Evolutionary conservation across 2,113 vertebrate genomes (phyloP).

Genomic region (Mohoua ochrocephala): DNA sequence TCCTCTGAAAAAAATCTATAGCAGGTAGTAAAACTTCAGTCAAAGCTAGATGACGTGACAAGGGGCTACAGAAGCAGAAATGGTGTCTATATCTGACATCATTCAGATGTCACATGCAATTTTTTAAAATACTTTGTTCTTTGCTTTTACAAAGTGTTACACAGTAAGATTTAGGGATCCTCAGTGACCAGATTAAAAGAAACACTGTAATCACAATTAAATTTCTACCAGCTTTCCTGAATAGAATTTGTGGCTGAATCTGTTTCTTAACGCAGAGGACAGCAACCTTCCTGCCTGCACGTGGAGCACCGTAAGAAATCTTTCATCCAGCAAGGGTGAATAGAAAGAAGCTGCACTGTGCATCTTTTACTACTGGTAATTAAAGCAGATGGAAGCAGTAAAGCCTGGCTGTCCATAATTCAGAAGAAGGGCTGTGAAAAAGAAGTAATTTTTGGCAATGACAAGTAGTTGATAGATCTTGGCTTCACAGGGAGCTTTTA

Average conservation of each 20-base stretch:
- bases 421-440: background rate
- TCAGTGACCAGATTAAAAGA: background rate
- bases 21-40: background rate
- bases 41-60: background rate
- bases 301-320: background rate
- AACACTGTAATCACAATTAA: background rate
- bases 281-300: background rate
- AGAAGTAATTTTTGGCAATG: background rate
- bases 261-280: background rate
- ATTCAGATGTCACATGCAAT: background rate
- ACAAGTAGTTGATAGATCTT: background rate
- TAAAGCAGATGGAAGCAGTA: background rate
- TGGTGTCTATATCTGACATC: background rate
- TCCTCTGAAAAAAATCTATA: background rate
- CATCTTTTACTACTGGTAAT: background rate
- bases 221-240: background rate
- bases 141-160: background rate
- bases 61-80: background rate
- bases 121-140: background rate
- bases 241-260: background rate
- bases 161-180: background rate
- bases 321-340: background rate
- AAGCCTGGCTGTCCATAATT: background rate
- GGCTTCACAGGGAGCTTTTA: background rate
- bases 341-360: background rate